Conservation (phyloP, 2,888 invertebrate genomes). For the Dyspetes luteomarginatus region DNA sequence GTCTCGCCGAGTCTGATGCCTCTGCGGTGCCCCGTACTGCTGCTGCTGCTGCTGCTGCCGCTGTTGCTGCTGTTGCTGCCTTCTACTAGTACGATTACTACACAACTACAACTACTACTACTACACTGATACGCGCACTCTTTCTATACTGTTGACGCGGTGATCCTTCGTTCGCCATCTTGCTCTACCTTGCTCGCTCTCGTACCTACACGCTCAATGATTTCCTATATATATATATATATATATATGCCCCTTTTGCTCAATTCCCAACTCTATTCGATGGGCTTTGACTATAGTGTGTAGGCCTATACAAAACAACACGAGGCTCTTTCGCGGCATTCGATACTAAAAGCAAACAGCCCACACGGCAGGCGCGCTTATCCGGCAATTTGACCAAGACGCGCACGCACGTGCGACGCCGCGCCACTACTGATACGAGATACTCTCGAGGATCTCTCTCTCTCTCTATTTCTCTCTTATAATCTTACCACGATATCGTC, state of each 20-base stretch:
- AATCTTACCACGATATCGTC: too few species aligned
- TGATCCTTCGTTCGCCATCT: constrained; percentile 55
- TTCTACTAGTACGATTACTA: constrained; percentile 62
- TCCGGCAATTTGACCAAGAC: constrained; percentile 55
- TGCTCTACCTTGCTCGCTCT: constrained; percentile 39
- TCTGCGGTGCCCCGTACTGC: constrained; percentile 9
- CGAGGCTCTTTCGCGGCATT: constrained; percentile 32
- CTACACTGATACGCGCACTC: constrained; percentile 36
- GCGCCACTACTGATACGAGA: too few species aligned
- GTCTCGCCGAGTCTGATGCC: constrained; percentile 53
- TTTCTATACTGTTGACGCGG: constrained; percentile 52
- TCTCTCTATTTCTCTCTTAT: too few species aligned
- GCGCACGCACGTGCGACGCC: not conserved
- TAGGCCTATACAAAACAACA: not conserved
- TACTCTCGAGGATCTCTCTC: not conserved
- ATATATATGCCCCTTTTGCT: not conserved
- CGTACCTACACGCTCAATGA: constrained; percentile 19
- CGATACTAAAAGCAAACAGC: constrained; percentile 64
- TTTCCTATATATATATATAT: constrained; percentile 22
- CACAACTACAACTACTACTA: constrained; percentile 59
- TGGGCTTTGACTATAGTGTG: not conserved
- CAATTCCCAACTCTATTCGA: not conserved
- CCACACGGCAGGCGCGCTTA: constrained; percentile 60
- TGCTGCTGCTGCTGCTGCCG: constrained; percentile 6
- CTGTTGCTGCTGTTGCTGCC: constrained; percentile 42